A percentile compares a stretch with the other conserved stretches of the same genome.
Conservation (phyloP, 1,140 invertebrate genomes). For the Chrysomallon squamiferum region DNA sequence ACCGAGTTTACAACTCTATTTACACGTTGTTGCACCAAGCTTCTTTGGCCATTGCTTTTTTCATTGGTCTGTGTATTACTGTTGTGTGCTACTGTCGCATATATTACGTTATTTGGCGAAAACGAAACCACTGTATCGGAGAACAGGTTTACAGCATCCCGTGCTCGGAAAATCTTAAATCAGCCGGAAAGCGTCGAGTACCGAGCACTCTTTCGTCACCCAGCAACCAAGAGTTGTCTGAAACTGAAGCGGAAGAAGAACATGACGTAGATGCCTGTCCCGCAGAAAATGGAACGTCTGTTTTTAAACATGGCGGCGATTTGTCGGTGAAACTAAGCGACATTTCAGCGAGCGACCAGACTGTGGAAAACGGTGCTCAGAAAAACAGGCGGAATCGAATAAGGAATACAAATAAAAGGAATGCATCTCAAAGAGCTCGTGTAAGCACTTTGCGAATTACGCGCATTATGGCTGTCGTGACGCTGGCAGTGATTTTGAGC, state of each 20-base stretch:
- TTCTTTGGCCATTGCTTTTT: constrained; percentile 8
- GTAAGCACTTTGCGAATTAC: constrained; percentile 8
- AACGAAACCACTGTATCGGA: constrained; percentile 10
- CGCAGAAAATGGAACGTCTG: too few species aligned
- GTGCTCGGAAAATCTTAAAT: background rate
- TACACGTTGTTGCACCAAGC: constrained; percentile 17
- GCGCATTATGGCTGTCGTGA: constrained; percentile 17
- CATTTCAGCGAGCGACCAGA: too few species aligned
- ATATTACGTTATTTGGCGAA: constrained; percentile 10
- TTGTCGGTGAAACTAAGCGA: too few species aligned
- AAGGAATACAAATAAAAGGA: background rate
- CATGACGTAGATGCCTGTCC: too few species aligned
- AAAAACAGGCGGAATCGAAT: background rate
- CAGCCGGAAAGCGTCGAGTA: too few species aligned
- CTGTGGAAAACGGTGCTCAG: background rate
- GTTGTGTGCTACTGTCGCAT: constrained; percentile 18
- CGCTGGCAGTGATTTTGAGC: constrained; percentile 11
- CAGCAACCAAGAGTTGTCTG: too few species aligned
- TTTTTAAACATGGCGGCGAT: too few species aligned
- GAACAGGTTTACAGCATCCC: constrained; percentile 4
- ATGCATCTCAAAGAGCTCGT: background rate
- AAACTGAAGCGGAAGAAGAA: too few species aligned
- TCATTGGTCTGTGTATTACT: constrained; percentile 12
- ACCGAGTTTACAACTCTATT: constrained; percentile 6
- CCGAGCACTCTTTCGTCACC: too few species aligned